Conservation (phyloP, 2,797 vertebrate genomes). For the Centroberyx gerrardi region DNA sequence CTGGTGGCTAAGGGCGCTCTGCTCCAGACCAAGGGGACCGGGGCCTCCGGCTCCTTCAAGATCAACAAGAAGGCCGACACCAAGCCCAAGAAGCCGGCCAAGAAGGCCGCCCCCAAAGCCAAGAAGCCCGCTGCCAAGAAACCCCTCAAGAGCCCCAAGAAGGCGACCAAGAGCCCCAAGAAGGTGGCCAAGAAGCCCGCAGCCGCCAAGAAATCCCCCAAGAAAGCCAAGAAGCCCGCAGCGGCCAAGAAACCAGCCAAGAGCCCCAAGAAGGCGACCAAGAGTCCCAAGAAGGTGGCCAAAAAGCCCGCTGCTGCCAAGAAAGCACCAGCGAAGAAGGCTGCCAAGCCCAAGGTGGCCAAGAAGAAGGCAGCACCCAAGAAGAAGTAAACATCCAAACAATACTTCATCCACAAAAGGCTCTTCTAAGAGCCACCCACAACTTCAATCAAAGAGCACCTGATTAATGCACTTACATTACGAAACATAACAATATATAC, state of each 20-base stretch:
- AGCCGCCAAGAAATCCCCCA: background rate
- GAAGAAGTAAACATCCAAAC: slow-evolving; percentile 30
- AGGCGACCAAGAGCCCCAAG: slow-evolving; percentile 29
- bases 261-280: slow-evolving; percentile 27
- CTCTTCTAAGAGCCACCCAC: slow-evolving; percentile 39
- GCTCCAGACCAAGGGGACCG: slow-evolving; percentile 5
- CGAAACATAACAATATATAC: too few species aligned
- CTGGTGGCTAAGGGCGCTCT: background rate
- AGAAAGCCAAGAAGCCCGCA: background rate
- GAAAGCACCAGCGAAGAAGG: too few species aligned
- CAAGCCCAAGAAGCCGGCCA: slow-evolving; percentile 39
- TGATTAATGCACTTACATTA: too few species aligned
- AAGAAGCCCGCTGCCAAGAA: slow-evolving; percentile 6
- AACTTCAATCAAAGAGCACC: too few species aligned
- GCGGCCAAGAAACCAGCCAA: slow-evolving; percentile 28
- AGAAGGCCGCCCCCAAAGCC: background rate
- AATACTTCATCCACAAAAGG: background rate
- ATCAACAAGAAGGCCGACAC: too few species aligned
- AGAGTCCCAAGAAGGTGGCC: slow-evolving; percentile 39
- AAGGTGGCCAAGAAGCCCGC: background rate
- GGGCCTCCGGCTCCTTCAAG: slow-evolving; percentile 2
- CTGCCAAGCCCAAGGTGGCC: background rate
- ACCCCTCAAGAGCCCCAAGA: background rate
- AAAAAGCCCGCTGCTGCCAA: too few species aligned
- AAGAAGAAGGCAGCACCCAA: slow-evolving; percentile 38